These are phyloP conservation scores for Vidua macroura DNA, from an alignment of 2,113 vertebrate species.

Conservation along the genomic window DNA sequence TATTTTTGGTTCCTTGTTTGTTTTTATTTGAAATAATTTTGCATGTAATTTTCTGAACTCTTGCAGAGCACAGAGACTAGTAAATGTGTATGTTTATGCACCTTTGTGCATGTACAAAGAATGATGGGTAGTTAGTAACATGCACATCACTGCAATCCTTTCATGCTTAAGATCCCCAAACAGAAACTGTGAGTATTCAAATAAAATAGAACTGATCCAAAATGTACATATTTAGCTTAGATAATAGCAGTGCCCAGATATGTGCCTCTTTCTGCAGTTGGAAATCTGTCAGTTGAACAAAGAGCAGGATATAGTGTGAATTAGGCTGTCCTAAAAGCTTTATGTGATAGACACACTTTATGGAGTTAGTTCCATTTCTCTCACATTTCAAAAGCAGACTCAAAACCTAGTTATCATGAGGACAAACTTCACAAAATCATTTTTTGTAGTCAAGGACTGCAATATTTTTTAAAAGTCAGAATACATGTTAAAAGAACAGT, in stretches of 20 bases:
- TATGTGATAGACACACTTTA: slow-evolving; percentile 41
- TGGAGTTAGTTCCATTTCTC: slow-evolving; percentile 27
- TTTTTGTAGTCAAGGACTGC: slow-evolving; percentile 20
- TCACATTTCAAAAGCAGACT: slow-evolving; percentile 39
- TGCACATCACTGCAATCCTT: not conserved
- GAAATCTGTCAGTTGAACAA: slow-evolving; percentile 64
- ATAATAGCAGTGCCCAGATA: slow-evolving; percentile 33
- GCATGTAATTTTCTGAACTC: not conserved
- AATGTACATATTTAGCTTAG: slow-evolving; percentile 52
- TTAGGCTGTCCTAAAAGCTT: slow-evolving; percentile 50
- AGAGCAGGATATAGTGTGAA: slow-evolving; percentile 32
- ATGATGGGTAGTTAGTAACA: slow-evolving; percentile 31
- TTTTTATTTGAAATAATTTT: slow-evolving; percentile 44
- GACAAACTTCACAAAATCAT: not conserved
- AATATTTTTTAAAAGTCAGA: slow-evolving; percentile 19
- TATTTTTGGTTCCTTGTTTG: not conserved
- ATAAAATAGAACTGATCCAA: slow-evolving; percentile 39
- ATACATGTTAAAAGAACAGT: slow-evolving; percentile 21
- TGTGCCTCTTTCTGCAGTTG: slow-evolving; percentile 2
- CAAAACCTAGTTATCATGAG: slow-evolving; percentile 24
- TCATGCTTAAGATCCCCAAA: slow-evolving; percentile 25
- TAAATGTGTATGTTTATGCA: slow-evolving; percentile 8
- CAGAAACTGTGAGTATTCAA: slow-evolving; percentile 42
- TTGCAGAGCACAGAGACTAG: not conserved
- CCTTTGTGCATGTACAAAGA: slow-evolving; percentile 12